A percentile compares a stretch with the other conserved stretches of the same genome.
Conservation (phyloP, 2,888 invertebrate genomes). For the Megaustenia siamemsis region DNA sequence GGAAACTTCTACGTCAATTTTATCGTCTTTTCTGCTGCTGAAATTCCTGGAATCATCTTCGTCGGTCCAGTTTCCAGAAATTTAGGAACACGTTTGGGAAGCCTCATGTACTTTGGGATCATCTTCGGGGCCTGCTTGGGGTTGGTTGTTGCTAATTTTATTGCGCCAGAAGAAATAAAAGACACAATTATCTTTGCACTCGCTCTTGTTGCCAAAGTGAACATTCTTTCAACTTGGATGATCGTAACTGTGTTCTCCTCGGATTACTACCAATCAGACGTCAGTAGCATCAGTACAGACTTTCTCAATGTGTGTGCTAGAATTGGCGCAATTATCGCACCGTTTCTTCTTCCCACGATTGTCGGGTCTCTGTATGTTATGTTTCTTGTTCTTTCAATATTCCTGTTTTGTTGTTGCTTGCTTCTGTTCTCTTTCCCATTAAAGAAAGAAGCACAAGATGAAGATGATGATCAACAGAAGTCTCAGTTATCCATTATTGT, state of each 20-base stretch:
- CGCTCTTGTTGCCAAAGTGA: slow-evolving; percentile 36
- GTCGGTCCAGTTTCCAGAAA: slow-evolving; percentile 37
- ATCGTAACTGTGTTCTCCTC: slow-evolving; percentile 65
- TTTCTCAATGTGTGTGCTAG: slow-evolving; percentile 46
- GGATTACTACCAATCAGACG: slow-evolving; percentile 71
- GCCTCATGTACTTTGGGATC: background rate
- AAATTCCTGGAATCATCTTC: slow-evolving; percentile 46
- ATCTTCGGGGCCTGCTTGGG: background rate
- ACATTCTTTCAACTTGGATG: slow-evolving; percentile 62
- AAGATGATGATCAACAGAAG: background rate
- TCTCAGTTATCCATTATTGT: slow-evolving; percentile 25
- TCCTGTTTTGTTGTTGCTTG: slow-evolving; percentile 8
- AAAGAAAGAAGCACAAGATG: background rate
- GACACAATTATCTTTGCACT: slow-evolving; percentile 7
- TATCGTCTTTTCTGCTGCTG: slow-evolving; percentile 57
- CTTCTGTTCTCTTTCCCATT: slow-evolving; percentile 21
- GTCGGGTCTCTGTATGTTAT: background rate
- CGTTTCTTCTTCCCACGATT: slow-evolving; percentile 33
- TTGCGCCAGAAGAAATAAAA: background rate
- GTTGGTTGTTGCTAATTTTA: slow-evolving; percentile 29
- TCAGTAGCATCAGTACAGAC: slow-evolving; percentile 51
- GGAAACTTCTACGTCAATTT: slow-evolving; percentile 64
- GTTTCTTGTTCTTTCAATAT: slow-evolving; percentile 23
- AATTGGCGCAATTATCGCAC: slow-evolving; percentile 50
- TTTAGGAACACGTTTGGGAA: slow-evolving; percentile 1